Evolutionary conservation across 2,888 invertebrate species (phyloP).

Genomic region (Drosophila mulleri): DNA sequence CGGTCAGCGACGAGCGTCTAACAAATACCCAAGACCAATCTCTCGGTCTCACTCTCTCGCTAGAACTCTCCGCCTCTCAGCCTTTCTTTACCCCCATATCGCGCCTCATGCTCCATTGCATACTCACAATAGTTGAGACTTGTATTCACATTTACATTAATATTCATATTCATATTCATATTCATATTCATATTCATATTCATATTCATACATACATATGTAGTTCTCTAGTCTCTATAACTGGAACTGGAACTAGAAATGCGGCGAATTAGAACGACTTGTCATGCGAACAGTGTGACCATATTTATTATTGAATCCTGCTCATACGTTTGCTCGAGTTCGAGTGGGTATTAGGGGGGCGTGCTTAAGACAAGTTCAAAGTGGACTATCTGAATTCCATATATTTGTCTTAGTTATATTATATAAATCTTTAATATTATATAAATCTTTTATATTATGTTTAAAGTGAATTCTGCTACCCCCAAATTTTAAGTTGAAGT

Average conservation of each 20-base stretch:
- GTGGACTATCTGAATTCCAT: neutral
- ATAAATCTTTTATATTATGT: no score
- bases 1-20: constrained; percentile 63
- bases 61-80: neutral
- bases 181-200: constrained; percentile 11
- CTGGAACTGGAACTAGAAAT: neutral
- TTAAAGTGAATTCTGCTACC: no score
- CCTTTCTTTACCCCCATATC: constrained; percentile 2
- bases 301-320: neutral
- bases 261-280: neutral
- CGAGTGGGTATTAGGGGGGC: neutral
- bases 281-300: neutral
- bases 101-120: neutral
- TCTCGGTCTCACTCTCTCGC: no score
- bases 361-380: neutral
- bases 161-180: constrained; percentile 2
- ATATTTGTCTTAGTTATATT: no score
- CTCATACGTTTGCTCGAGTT: no score
- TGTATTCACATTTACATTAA: constrained; percentile 11
- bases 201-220: no score
- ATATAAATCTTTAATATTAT: no score
- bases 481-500: no score
- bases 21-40: constrained; percentile 20
- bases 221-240: constrained; percentile 11
- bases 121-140: constrained; percentile 9